Evolutionary conservation across 2,888 invertebrate species (phyloP).

Genomic region (Catocala sponsa): DNA sequence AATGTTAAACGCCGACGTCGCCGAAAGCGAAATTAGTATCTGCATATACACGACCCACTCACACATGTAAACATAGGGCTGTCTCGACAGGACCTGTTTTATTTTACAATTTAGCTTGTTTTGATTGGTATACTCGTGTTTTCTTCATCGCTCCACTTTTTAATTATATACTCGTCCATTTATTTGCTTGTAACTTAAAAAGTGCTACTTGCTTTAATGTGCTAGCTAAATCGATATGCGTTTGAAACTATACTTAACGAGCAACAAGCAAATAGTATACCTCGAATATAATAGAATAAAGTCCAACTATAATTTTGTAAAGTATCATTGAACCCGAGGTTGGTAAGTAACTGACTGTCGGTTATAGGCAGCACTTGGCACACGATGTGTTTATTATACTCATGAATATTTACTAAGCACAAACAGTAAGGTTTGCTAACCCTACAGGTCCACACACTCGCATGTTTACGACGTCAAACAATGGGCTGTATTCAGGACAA

Average conservation of each 20-base stretch:
- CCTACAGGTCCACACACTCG: slow-evolving; percentile 60
- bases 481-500: slow-evolving; percentile 73
- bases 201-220: no score
- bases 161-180: no score
- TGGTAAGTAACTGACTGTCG: slow-evolving; percentile 25
- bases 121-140: slow-evolving; percentile 12
- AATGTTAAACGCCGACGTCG: slow-evolving; percentile 82
- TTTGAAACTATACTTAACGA: no score
- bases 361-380: slow-evolving; percentile 34
- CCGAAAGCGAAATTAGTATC: slow-evolving; percentile 84
- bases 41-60: slow-evolving; percentile 60
- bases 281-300: background rate
- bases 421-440: slow-evolving; percentile 50
- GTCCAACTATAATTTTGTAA: slow-evolving; percentile 7
- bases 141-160: background rate
- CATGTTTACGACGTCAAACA: slow-evolving; percentile 68
- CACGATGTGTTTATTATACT: slow-evolving; percentile 36
- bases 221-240: no score
- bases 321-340: slow-evolving; percentile 9
- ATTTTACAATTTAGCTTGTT: slow-evolving; percentile 23
- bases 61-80: slow-evolving; percentile 52
- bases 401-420: slow-evolving; percentile 46
- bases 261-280: background rate
- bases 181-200: no score
- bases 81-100: slow-evolving; percentile 47